Conservation (phyloP, 2,113 vertebrate species). For the Agapornis roseicollis region DNA sequence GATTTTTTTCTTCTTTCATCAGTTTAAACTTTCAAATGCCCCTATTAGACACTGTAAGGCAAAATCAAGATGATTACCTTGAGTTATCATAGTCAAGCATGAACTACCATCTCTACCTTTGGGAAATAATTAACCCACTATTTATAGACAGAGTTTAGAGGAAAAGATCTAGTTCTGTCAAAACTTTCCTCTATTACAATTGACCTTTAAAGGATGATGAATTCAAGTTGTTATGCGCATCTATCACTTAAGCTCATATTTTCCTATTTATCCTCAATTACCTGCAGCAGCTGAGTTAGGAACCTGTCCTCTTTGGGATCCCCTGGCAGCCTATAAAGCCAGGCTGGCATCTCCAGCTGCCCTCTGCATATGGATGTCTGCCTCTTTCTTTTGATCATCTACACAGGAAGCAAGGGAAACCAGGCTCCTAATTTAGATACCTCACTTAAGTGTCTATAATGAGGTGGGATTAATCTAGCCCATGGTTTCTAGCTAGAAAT, state of each 20-base stretch:
- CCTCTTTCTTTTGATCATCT: background rate
- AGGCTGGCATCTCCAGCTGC: background rate
- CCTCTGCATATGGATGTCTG: accelerated
- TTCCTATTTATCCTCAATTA: background rate
- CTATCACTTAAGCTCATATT: background rate
- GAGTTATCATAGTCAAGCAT: background rate
- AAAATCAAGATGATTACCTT: background rate
- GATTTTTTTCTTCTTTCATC: background rate
- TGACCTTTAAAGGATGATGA: background rate
- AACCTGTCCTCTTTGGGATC: background rate
- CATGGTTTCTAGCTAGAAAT: background rate
- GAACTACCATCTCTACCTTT: background rate
- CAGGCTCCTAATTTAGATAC: background rate
- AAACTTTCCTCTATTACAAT: background rate
- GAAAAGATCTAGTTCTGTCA: background rate
- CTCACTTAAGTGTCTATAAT: background rate
- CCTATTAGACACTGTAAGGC: background rate
- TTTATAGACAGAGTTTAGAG: background rate
- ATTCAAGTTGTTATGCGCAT: background rate
- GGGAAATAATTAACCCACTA: background rate
- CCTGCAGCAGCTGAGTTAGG: background rate
- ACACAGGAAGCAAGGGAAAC: background rate
- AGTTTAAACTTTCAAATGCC: background rate
- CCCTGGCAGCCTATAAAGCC: too few species aligned
- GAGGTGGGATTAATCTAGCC: background rate